Base-by-base conservation (phyloP, 2,113 vertebrate species). In the Mystacornis crossleyi region DNA sequence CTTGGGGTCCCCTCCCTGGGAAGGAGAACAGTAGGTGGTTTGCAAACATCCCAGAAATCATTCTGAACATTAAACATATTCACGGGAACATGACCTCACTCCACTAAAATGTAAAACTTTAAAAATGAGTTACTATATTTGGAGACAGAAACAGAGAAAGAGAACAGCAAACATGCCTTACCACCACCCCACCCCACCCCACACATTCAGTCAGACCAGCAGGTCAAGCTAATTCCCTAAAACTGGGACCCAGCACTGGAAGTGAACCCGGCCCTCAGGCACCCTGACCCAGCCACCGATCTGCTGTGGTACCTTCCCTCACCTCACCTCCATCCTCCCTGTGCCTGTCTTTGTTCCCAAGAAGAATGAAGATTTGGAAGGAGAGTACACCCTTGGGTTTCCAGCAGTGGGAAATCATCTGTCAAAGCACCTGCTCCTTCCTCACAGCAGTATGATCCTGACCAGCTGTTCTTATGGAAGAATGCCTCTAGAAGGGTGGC, bases 31-130 rank as follows among this genome's bases (percentile, higher is more conserved):
- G 62, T 42, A 80, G 77, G 34, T 74, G 50, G 67, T 73, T 93
- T 93, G 92, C 89, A 92, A 92, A 95, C 24, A 81, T 77, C 72
- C 18, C 80, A 93, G 71, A 66, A 92, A 73, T 28, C 74, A 36
- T 50, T 79, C 66, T 54, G 58, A 92, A 86, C 54, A 26, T 94
- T 88, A 80, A 93, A 85, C 54, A 89, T 57, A 77, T 31, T 88
- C 51, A 91, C 43, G 91, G 81, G 72, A 92, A 89, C 58, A 38
- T 73, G 90, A 94, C 47, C 50, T 95, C 96, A 93, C 15, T 53
- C 75, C 66, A 83, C 42, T 66, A 93, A 93, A 90, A 92, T 24
- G 70, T 50, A 80, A 92, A 97, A 96, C 81, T 80, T 86, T 34
- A 62, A 93, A 93, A 94, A 67, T 34, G 1, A 92, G 54, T 86